These are phyloP conservation scores for Polyploca ridens DNA, from an alignment of 2,888 invertebrate species.

Conservation along the genomic window DNA sequence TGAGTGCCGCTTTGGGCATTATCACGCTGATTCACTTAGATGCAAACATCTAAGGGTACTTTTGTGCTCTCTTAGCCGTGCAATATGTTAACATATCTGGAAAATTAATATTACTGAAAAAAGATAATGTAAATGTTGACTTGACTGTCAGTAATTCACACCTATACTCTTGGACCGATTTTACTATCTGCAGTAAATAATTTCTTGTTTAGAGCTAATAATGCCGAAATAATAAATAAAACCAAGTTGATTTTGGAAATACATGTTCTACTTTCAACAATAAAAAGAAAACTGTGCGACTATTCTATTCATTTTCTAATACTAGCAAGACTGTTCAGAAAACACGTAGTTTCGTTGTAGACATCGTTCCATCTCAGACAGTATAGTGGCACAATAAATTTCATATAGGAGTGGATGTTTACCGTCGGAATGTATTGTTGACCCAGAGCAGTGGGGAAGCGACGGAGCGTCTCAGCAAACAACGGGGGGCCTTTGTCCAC, in stretches of 20 bases:
- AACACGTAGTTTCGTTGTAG: slow-evolving; percentile 29
- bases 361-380: slow-evolving; percentile 29
- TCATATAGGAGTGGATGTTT: slow-evolving; percentile 62
- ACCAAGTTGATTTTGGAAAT: too few species aligned
- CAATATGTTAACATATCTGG: background rate
- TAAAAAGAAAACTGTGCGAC: too few species aligned
- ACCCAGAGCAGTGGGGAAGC: slow-evolving; percentile 54
- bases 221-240: too few species aligned
- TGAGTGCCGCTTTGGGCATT: slow-evolving; percentile 57
- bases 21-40: slow-evolving; percentile 65
- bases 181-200: too few species aligned
- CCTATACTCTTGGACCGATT: too few species aligned
- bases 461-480: slow-evolving; percentile 54
- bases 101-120: background rate
- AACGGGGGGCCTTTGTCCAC: slow-evolving; percentile 50
- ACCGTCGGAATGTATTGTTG: slow-evolving; percentile 62
- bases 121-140: too few species aligned
- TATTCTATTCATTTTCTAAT: background rate
- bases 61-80: slow-evolving; percentile 10
- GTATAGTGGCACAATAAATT: slow-evolving; percentile 60
- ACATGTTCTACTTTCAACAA: too few species aligned
- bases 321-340: background rate
- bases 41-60: slow-evolving; percentile 55
- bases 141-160: too few species aligned
- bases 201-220: too few species aligned